Evolutionary conservation across 2,113 vertebrate species (phyloP), one percentile per base, ranked within the genome.

Genomic region (Tretioscincus oriximinensis): DNA sequence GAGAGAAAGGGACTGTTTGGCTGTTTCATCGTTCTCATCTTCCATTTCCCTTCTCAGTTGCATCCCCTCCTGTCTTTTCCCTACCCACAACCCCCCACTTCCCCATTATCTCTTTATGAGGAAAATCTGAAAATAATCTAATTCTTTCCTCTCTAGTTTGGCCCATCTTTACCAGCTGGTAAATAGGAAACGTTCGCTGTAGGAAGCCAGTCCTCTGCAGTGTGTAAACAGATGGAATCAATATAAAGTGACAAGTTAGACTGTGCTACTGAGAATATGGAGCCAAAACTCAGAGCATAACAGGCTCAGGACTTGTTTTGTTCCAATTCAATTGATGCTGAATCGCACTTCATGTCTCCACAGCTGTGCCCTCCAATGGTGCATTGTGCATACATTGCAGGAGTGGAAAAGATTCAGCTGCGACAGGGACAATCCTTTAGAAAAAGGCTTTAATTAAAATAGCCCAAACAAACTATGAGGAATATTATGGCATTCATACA

Each of bases 171-270:
- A 94, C 95, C 95, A 96, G 95, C 95, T 96, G 95, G 95, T 95
- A 95, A 96, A 96, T 96, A 96, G 95, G 95, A 96, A 96, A 94
- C 93, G 93, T 95, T 95, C 94, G 87, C 95, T 88, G 93, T 94
- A 87, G 95, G 95, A 93, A 93, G 94, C 95, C 95, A 95, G 90
- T 93, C 87, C 93, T 94, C 95, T 90, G 92, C 91, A 94, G 95
- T 95, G 95, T 93, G 94, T 94, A 96, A 95, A 95, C 95, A 96
- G 95, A 96, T 96, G 95, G 95, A 95, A 94, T 94, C 93, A 90
- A 94, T 96, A 95, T 93, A 94, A 95, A 95, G 94, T 96, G 95
- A 96, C 95, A 95, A 95, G 95, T 93, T 93, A 94, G 95, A 92
- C 93, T 91, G 90, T 84, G 93, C 94, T 91, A 84, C 86, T 88